Evolutionary conservation across 2,888 invertebrate species (phyloP).

Genomic region (Apodemia hepburni): DNA sequence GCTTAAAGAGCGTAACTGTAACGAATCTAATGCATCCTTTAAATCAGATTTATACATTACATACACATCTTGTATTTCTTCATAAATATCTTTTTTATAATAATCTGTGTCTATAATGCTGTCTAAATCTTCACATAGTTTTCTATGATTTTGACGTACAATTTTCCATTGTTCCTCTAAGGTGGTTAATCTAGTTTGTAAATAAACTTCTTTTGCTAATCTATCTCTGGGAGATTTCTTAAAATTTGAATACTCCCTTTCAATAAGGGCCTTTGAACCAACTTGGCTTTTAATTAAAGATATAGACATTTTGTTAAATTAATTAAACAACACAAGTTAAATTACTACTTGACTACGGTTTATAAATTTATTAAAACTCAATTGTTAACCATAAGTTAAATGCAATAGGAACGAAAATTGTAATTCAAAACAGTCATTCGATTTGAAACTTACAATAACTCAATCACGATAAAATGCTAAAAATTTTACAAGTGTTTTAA

Average conservation of each 20-base stretch:
- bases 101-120: neutral
- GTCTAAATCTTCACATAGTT: neutral
- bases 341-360: neutral
- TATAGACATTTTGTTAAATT: neutral
- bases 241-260: too few species aligned
- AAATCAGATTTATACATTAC: slow-evolving; percentile 11
- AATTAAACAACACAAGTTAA: neutral
- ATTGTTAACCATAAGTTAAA: neutral
- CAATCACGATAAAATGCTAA: neutral
- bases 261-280: neutral
- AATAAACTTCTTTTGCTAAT: neutral
- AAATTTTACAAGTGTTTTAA: slow-evolving; percentile 5
- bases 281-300: neutral
- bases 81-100: slow-evolving; percentile 13
- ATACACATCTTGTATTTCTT: slow-evolving; percentile 10
- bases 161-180: slow-evolving; percentile 4
- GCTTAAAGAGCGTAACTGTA: neutral
- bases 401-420: neutral
- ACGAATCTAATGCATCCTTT: neutral
- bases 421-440: neutral
- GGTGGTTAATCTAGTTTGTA: neutral
- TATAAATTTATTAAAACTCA: neutral
- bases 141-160: neutral
- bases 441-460: neutral
- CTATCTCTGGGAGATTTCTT: neutral